Conservation (phyloP, 2,797 vertebrate species). For the Liasis olivaceus region DNA sequence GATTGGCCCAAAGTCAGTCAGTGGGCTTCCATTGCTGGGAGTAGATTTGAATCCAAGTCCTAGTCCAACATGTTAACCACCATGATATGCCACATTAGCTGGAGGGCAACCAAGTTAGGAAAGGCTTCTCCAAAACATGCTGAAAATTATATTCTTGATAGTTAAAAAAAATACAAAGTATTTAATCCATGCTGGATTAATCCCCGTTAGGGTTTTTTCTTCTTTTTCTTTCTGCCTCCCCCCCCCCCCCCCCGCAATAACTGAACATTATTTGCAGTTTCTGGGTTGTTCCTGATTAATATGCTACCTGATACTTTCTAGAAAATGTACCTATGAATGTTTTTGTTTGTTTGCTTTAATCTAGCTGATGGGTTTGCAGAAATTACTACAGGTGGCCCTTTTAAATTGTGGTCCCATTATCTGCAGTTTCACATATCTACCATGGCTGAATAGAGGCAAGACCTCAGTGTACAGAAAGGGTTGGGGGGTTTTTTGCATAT, state of each 20-base stretch:
- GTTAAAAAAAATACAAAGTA: neutral
- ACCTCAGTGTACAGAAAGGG: neutral
- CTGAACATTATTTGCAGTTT: constrained; percentile 12
- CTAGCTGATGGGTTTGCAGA: constrained; percentile 4
- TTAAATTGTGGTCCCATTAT: neutral
- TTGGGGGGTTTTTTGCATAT: neutral
- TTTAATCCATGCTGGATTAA: neutral
- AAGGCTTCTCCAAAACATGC: neutral
- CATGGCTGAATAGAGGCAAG: neutral
- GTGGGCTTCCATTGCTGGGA: neutral
- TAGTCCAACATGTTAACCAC: neutral
- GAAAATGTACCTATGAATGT: neutral
- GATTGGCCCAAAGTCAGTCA: neutral
- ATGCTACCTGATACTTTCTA: constrained; percentile 21
- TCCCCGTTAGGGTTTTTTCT: neutral
- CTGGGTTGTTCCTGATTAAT: constrained; percentile 25
- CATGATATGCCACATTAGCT: neutral
- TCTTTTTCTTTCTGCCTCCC: neutral
- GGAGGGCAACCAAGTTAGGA: neutral
- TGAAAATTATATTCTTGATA: neutral
- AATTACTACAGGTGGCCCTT: neutral
- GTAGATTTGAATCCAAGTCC: neutral
- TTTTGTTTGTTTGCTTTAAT: constrained; percentile 27
- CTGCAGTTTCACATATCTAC: neutral
- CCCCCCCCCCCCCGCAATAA: too few relatives aligned